Evolutionary conservation across 1,140 invertebrate genomes (phyloP).

Genomic region (Zaprionus davidi): DNA sequence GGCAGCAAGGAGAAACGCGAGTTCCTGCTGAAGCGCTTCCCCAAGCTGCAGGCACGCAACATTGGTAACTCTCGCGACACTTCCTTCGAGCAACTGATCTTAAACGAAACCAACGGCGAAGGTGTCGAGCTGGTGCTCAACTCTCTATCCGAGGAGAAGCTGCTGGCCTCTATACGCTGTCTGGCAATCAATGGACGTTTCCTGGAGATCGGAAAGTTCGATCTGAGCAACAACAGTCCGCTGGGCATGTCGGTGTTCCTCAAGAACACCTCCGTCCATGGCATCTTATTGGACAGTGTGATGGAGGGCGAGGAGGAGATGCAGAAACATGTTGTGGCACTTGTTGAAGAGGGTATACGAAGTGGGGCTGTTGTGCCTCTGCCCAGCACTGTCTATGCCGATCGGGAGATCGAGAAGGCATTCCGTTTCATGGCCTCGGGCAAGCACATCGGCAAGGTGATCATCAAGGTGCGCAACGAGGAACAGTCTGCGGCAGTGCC

Average conservation of each 20-base stretch:
- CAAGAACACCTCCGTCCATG: constrained; percentile 98
- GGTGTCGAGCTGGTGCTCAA: constrained; percentile 97
- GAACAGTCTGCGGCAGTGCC: constrained; percentile 86
- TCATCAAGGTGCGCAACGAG: constrained; percentile 93
- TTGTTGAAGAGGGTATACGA: constrained; percentile 92
- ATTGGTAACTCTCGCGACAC: constrained; percentile 97
- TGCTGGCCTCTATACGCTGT: constrained; percentile 96
- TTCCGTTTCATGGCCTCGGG: constrained; percentile 98
- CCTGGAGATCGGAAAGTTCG: constrained; percentile 98
- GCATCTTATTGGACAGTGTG: constrained; percentile 96
- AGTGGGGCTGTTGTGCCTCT: constrained; percentile 94
- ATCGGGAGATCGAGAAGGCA: constrained; percentile 94
- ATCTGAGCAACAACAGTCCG: constrained; percentile 94
- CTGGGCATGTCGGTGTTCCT: constrained; percentile 97
- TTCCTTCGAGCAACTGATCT: constrained; percentile 94
- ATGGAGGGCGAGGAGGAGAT: constrained; percentile 87
- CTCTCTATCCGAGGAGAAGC: constrained; percentile 95
- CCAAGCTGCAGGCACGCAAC: constrained; percentile 90
- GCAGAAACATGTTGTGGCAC: constrained; percentile 89
- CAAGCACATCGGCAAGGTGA: constrained; percentile 98
- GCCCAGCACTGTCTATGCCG: constrained; percentile 91
- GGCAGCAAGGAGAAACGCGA: constrained; percentile 94
- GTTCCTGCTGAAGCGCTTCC: constrained; percentile 95
- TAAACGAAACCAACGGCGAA: constrained; percentile 90
- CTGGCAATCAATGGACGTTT: constrained; percentile 95